phyloP scores from a whole-genome alignment of 2,888 invertebrate genomes.

The Lathronympha strigana region DNA sequence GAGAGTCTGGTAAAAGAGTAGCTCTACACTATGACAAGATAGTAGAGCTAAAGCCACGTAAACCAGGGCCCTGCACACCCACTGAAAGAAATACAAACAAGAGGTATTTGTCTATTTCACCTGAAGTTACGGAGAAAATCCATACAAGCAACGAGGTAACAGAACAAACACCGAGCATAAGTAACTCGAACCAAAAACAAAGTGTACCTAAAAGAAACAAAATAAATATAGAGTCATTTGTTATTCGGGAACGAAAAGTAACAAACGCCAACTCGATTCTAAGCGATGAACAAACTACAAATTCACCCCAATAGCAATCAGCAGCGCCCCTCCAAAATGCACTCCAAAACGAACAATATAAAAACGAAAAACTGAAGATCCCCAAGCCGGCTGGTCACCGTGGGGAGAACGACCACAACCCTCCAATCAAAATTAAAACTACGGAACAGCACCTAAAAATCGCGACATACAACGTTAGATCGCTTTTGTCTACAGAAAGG shows the following conservation, averaged over 20 bases:
- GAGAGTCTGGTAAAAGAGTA: slow-evolving; percentile 44
- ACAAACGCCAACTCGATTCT: no score
- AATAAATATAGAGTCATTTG: no score
- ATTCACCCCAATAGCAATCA: background rate
- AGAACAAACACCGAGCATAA: no score
- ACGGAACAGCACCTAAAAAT: background rate
- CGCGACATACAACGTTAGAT: background rate
- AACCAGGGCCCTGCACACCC: slow-evolving; percentile 15
- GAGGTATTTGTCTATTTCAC: slow-evolving; percentile 39
- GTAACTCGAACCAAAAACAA: no score
- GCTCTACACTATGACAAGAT: slow-evolving; percentile 44
- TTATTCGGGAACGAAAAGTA: no score
- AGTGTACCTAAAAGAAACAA: no score
- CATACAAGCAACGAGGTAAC: no score
- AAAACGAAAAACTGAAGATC: background rate
- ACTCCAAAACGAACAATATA: background rate
- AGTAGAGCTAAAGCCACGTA: slow-evolving; percentile 38
- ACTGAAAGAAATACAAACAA: slow-evolving; percentile 23
- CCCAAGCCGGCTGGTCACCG: slow-evolving; percentile 3
- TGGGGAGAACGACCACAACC: background rate
- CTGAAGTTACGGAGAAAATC: slow-evolving; percentile 22
- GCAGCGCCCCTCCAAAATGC: background rate
- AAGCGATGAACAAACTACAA: background rate
- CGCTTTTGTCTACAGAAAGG: no score
- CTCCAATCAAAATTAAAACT: background rate